These are phyloP conservation scores for Eristalis tenax DNA, from an alignment of 2,888 invertebrate species.

Conservation along the genomic window DNA sequence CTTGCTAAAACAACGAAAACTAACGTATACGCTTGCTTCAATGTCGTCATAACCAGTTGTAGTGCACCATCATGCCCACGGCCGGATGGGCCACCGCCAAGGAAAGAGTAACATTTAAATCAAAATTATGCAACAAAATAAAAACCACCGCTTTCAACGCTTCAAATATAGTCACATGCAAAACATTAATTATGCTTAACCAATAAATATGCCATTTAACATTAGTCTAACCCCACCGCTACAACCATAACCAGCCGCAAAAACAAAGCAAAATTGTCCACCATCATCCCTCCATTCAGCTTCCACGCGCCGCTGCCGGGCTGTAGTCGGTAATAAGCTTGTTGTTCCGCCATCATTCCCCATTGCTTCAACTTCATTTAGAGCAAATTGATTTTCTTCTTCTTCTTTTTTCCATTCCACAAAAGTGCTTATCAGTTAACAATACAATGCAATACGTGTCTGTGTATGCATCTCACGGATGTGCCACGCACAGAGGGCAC, in stretches of 20 bases:
- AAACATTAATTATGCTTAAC: conserved; percentile 46
- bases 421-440: background rate
- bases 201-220: conserved; percentile 57
- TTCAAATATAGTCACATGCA: conserved; percentile 8
- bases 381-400: background rate
- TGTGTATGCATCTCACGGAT: too few species aligned
- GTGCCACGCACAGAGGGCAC: background rate
- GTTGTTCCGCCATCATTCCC: conserved; percentile 38
- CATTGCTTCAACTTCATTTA: background rate
- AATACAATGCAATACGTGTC: background rate
- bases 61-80: conserved; percentile 5
- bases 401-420: background rate
- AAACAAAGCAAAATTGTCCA: background rate
- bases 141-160: conserved; percentile 22
- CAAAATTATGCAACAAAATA: conserved; percentile 2
- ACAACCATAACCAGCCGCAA: conserved; percentile 20
- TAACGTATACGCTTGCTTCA: conserved; percentile 67
- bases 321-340: conserved; percentile 51
- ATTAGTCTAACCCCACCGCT: conserved; percentile 47
- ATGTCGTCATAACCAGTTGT: conserved; percentile 63
- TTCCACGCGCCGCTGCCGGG: background rate
- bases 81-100: conserved; percentile 12
- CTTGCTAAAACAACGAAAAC: conserved; percentile 11
- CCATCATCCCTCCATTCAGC: background rate
- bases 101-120: conserved; percentile 29